Evolutionary conservation across 2,888 invertebrate species (phyloP).

Genomic region (Argyresthia goedartella): DNA sequence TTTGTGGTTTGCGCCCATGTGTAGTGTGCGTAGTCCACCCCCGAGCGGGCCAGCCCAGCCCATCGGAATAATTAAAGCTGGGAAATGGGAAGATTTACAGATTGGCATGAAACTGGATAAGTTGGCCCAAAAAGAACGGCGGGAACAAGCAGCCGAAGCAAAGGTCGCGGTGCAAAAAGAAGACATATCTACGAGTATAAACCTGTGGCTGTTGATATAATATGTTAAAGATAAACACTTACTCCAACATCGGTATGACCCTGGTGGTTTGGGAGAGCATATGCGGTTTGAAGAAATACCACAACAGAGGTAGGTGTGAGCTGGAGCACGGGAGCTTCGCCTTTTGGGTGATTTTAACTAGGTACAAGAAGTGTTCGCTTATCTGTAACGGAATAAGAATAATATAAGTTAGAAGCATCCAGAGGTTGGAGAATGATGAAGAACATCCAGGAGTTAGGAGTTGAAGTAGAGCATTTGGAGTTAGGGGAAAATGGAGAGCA

Average conservation of each 20-base stretch:
- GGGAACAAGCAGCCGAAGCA: neutral
- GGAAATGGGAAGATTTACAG: too few relatives aligned
- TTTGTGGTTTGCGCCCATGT: neutral
- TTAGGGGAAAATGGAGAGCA: neutral
- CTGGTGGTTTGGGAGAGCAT: conserved; percentile 69
- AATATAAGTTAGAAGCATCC: neutral
- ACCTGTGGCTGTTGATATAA: neutral
- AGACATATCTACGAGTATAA: neutral
- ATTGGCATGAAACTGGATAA: too few relatives aligned
- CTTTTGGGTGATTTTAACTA: conserved; percentile 76
- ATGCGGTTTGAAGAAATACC: conserved; percentile 78
- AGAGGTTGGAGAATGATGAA: neutral
- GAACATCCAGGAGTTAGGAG: neutral
- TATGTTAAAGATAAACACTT: conserved; percentile 41
- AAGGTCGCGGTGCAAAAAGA: neutral
- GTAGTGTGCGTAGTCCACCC: neutral
- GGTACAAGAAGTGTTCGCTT: conserved; percentile 70
- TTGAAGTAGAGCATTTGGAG: neutral
- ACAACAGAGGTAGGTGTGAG: conserved; percentile 73
- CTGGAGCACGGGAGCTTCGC: conserved; percentile 63
- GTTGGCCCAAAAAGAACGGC: neutral
- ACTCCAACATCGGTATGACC: conserved; percentile 82
- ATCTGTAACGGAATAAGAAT: conserved; percentile 29
- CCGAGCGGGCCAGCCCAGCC: too few relatives aligned
- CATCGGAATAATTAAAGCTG: too few relatives aligned